Evolutionary conservation across 2,113 vertebrate genomes (phyloP), one percentile per base, ranked within the genome.

Genomic region (Leiothrix lutea): DNA sequence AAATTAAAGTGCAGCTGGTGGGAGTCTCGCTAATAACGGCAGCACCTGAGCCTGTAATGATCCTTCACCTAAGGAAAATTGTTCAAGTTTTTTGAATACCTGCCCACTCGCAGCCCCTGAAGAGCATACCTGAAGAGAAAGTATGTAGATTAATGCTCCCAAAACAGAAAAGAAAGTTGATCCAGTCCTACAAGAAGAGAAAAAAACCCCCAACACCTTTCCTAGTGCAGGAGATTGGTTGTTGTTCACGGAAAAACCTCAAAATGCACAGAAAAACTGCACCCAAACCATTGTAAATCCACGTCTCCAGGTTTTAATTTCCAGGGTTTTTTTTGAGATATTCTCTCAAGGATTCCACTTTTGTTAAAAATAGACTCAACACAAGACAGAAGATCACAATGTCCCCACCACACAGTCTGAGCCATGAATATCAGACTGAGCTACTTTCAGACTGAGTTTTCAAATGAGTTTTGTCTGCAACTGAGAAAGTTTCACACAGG

Each of bases 61-160:
- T 92, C 89, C 50, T 86, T 95, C 83, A 95, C 94, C 91, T 89
- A 69, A 72, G 92, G 89, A 96, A 95, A 95, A 96, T 69, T 87
- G 80, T 69, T 97, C 60, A 86, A 69, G 95, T 94, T 92, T 88
- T 95, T 94, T 23, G 56, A 92, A 95, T 96, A 60, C 75, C 64
- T 95, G 88, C 61, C 67, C 86, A 51, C 67, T 86, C 16, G 6
- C 65, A 80, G 45, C 77, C 94, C 60, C 31, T 66, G 40, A 86
- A 95, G 86, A 92, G 73, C 91, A 95, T 91, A 94, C 95, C 94
- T 95, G 80, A 74, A 88, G 38, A 50, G 24, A 69, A 95, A 87
- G 86, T 74, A 92, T 86, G 51, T 25, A 81, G 79, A 91, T 81
- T 86, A 95, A 90, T 40, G 44, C 45, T 74, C 86, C 45, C 65